A percentile compares a stretch with the other conserved stretches of the same genome.
phyloP scores from a whole-genome alignment of 2,888 invertebrate species.

The Cancer borealis region DNA sequence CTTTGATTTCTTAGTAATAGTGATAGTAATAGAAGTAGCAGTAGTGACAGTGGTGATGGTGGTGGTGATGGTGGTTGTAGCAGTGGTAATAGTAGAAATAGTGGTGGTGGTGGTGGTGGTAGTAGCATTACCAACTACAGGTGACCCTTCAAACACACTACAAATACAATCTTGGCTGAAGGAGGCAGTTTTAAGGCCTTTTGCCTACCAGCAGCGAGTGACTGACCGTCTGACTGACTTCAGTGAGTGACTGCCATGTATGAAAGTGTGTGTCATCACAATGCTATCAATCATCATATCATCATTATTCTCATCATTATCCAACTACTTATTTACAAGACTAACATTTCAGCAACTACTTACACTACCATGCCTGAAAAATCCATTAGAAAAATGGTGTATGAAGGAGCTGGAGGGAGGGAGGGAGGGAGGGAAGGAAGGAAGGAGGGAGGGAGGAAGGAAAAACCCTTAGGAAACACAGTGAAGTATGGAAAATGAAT shows the following conservation, averaged over 20 bases:
- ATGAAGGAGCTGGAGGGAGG: background rate
- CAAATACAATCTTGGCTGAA: background rate
- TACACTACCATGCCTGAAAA: conserved; percentile 64
- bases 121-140: conserved; percentile 12
- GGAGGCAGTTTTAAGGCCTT: conserved; percentile 7
- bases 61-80: background rate
- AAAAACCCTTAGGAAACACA: background rate
- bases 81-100: background rate
- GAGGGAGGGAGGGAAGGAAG: background rate
- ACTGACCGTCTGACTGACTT: background rate
- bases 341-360: conserved; percentile 67
- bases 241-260: background rate
- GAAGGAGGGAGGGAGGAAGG: background rate
- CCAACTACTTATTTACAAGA: conserved; percentile 68
- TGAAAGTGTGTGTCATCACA: conserved; percentile 27
- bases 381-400: background rate
- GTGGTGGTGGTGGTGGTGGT: background rate
- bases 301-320: conserved; percentile 47
- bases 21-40: background rate
- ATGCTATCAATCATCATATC: conserved; percentile 5
- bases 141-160: background rate
- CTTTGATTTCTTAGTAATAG: conserved; percentile 15
- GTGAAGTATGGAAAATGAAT: background rate
- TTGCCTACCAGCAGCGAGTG: background rate
- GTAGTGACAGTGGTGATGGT: background rate